phyloP scores from a whole-genome alignment of 2,797 vertebrate genomes.

The Halcyon leucocephala region DNA sequence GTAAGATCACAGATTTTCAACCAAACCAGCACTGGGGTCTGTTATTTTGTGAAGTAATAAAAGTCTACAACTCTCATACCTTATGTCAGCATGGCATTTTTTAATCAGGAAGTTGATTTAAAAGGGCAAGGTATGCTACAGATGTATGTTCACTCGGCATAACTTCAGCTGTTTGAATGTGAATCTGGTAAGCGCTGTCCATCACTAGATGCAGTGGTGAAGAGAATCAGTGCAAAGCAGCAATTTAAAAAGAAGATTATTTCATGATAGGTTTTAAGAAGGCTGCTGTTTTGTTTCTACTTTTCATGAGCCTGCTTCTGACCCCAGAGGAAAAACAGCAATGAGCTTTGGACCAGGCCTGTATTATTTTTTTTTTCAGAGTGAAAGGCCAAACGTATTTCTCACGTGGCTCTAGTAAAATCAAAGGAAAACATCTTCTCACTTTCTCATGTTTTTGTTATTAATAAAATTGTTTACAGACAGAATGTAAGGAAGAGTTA shows the following conservation, averaged over 20 bases:
- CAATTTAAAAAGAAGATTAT: background rate
- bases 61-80: slow-evolving; percentile 21
- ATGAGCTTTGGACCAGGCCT: background rate
- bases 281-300: background rate
- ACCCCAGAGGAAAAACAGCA: background rate
- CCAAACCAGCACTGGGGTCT: background rate
- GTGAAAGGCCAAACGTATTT: background rate
- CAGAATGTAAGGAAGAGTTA: background rate
- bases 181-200: background rate
- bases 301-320: background rate
- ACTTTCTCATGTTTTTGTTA: background rate
- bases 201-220: slow-evolving; percentile 1
- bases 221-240: background rate
- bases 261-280: background rate
- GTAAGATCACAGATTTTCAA: slow-evolving; percentile 54
- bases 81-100: slow-evolving; percentile 70
- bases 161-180: slow-evolving; percentile 41
- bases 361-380: background rate
- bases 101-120: slow-evolving; percentile 71
- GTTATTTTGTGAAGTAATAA: slow-evolving; percentile 33
- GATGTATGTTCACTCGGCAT: slow-evolving; percentile 32
- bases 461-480: background rate
- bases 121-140: slow-evolving; percentile 43
- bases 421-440: background rate
- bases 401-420: background rate